A percentile compares a stretch with the other conserved stretches of the same genome.
Evolutionary conservation across 2,888 invertebrate genomes (phyloP).

Genomic region (Ptilodon capucinus): DNA sequence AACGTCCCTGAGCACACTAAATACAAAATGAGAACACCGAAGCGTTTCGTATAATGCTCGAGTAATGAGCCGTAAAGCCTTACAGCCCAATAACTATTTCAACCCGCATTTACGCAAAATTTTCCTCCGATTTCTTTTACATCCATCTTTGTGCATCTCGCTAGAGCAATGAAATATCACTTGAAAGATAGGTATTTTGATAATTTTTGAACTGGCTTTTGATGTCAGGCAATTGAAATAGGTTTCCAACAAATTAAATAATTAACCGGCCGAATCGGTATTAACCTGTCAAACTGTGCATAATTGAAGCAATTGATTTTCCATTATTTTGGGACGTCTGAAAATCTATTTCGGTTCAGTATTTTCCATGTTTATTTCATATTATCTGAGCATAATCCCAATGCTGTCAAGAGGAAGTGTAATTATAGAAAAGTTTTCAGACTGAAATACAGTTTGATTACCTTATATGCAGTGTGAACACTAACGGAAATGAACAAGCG

Average conservation of each 20-base stretch:
- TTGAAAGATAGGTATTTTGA: too few relatives aligned
- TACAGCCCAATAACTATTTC: constrained; percentile 6
- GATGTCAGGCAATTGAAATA: too few relatives aligned
- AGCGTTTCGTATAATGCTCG: neutral
- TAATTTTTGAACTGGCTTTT: too few relatives aligned
- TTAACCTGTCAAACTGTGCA: too few relatives aligned
- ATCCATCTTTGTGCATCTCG: constrained; percentile 5
- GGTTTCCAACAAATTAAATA: too few relatives aligned
- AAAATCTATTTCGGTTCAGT: constrained; percentile 9
- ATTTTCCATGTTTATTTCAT: constrained; percentile 5
- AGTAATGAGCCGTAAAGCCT: neutral
- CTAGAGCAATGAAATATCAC: too few relatives aligned
- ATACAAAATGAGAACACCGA: neutral
- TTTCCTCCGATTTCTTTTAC: constrained; percentile 11
- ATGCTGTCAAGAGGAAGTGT: neutral
- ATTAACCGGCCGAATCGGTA: constrained; percentile 3
- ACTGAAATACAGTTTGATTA: constrained; percentile 11
- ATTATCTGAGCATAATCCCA: constrained; percentile 5
- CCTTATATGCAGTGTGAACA: constrained; percentile 10
- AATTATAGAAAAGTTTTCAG: constrained; percentile 4
- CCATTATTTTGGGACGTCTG: too few relatives aligned
- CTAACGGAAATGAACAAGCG: constrained; percentile 19
- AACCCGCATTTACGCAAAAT: constrained; percentile 10
- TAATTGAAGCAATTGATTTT: too few relatives aligned
- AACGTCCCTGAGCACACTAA: neutral